phyloP scores from a whole-genome alignment of 2,888 invertebrate species.

The Athalia cordata region DNA sequence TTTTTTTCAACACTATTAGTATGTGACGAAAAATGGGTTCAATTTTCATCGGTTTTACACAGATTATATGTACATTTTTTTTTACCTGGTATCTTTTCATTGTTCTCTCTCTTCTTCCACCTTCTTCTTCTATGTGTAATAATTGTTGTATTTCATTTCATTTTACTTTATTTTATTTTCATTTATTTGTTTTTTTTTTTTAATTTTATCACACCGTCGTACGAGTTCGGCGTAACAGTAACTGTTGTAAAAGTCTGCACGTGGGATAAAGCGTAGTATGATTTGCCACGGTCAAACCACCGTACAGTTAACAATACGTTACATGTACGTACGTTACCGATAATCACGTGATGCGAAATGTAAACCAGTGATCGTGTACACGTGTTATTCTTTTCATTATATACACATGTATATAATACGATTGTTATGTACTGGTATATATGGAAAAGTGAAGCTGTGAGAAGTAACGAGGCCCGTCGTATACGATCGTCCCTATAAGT shows the following conservation, averaged over 20 bases:
- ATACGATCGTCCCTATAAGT: no score
- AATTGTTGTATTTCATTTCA: background rate
- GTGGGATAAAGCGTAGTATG: slow-evolving; percentile 56
- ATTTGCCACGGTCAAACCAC: slow-evolving; percentile 53
- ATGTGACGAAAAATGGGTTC: no score
- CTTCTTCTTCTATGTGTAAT: background rate
- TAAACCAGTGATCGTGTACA: slow-evolving; percentile 14
- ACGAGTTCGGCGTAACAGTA: slow-evolving; percentile 31
- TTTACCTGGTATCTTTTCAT: no score
- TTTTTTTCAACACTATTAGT: no score
- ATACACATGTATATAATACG: background rate
- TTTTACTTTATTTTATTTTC: slow-evolving; percentile 12
- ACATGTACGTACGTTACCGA: background rate
- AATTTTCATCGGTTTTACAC: no score
- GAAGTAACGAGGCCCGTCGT: background rate
- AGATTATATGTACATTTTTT: no score
- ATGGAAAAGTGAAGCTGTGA: background rate
- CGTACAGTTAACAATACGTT: slow-evolving; percentile 56
- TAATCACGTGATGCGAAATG: background rate
- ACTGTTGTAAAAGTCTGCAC: slow-evolving; percentile 49
- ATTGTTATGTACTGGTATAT: background rate
- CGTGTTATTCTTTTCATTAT: slow-evolving; percentile 1
- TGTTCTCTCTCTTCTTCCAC: no score
- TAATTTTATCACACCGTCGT: background rate
- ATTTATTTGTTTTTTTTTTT: slow-evolving; percentile 4